These are phyloP conservation scores for Salarias fasciatus DNA, from an alignment of 2,797 vertebrate genomes.

Conservation along the genomic window DNA sequence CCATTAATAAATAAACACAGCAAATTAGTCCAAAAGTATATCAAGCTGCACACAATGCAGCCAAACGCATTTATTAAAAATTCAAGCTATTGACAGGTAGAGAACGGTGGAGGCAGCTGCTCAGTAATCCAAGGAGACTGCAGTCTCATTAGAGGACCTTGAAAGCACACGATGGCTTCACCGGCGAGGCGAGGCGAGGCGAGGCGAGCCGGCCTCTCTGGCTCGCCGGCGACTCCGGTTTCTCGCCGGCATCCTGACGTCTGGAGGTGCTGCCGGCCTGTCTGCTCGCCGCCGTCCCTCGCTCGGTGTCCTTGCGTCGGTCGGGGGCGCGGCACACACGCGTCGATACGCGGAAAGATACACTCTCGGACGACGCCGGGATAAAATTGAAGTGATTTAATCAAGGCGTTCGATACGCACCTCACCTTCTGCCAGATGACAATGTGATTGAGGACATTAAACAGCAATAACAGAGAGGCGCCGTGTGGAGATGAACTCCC, in stretches of 20 bases:
- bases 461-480: conserved; percentile 52
- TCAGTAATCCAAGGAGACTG: conserved; percentile 52
- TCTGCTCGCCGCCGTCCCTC: conserved; percentile 67
- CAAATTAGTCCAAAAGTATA: neutral
- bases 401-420: conserved; percentile 60
- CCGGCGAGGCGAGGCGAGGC: conserved; percentile 39
- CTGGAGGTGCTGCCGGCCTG: conserved; percentile 65
- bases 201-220: conserved; percentile 30
- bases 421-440: conserved; percentile 73
- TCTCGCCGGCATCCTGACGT: conserved; percentile 60
- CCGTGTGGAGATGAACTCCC: conserved; percentile 47
- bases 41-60: conserved; percentile 28
- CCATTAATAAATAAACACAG: no score
- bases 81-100: conserved; percentile 33
- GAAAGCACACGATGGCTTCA: conserved; percentile 45
- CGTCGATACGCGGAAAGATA: conserved; percentile 70
- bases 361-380: conserved; percentile 48
- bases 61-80: conserved; percentile 21
- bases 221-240: conserved; percentile 54
- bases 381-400: conserved; percentile 70
- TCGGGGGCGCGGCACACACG: conserved; percentile 46
- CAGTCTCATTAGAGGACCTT: conserved; percentile 59
- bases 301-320: conserved; percentile 65
- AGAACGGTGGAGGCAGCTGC: conserved; percentile 20
- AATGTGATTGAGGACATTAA: conserved; percentile 73